Base-by-base conservation (phyloP, 2,797 vertebrate species). In the Chaetophractus vellerosus region DNA sequence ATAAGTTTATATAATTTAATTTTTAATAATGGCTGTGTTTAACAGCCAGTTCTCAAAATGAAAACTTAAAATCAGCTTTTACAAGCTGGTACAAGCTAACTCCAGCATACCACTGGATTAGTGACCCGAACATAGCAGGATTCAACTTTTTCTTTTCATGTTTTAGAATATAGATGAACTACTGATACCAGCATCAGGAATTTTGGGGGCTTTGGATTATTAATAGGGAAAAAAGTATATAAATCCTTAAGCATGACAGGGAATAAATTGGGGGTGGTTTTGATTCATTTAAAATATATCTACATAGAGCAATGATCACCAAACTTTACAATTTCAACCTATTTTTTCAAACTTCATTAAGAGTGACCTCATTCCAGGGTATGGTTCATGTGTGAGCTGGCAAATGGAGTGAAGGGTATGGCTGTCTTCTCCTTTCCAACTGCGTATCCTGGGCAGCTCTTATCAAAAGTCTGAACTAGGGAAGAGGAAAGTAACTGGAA, bases 231-330 rank as follows among this genome's bases (percentile, higher is more conserved):
- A 84, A 78, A 91, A 97, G 63, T 90, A 93, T 71, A 79, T n/a
- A 88, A 61, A 69, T 76, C 86, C 38, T 71, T 72, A 33, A 88
- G 94, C 95, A 95, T 96, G 92, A 96, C 79, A 38, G 76, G 38
- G 64, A 91, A 26, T 24, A 83, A 89, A 55, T 23, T 69, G 80
- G 76, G 36, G 55, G 83, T 91, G 50, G 80, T 74, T 88, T 75
- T 79, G 90, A 90, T 89, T 87, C 36, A 88, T 57, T 95, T 41
- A 93, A 95, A 95, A 82, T 71, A 57, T 84, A 85, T 96, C 94
- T 92, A 74, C 69, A 80, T 50, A 50, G 9, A 95, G 75, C 78
- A 59, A 9, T 68, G 85, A 95, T 96, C 69, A 71, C 38, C 7
- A 21, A 85, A 41, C 26, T 90, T 95, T 79, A 66, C 8, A 41